Percentiles rank a stretch among this genome's conserved stretches.
These are phyloP conservation scores for Galeopsomyia nigrocyanea DNA, from an alignment of 2,888 invertebrate genomes.

Conservation along the genomic window DNA sequence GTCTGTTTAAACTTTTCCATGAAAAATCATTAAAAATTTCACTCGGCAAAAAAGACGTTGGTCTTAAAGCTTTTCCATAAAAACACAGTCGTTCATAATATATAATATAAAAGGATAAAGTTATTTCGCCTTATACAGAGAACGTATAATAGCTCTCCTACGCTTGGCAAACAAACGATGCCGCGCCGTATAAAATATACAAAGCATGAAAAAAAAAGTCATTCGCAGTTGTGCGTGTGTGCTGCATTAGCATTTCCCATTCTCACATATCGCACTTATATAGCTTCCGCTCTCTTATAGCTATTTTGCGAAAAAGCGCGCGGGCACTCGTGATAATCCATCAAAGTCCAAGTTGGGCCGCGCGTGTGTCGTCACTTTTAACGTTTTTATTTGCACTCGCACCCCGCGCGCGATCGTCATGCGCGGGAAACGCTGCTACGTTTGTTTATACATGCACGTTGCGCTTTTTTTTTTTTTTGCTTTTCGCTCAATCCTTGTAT, in stretches of 20 bases:
- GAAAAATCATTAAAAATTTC: too few relatives aligned
- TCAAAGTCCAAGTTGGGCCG: slow-evolving; percentile 26
- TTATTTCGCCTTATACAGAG: slow-evolving; percentile 8
- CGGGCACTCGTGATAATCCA: slow-evolving; percentile 21
- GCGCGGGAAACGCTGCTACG: not conserved
- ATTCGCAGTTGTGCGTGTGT: too few relatives aligned
- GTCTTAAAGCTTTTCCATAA: too few relatives aligned
- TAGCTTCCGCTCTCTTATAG: slow-evolving; percentile 11
- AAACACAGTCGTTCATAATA: slow-evolving; percentile 10
- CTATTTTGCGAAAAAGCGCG: not conserved
- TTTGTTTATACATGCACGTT: not conserved
- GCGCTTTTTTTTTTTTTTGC: not conserved
- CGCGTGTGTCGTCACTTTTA: not conserved
- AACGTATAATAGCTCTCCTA: too few relatives aligned
- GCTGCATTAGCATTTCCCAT: not conserved
- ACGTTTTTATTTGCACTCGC: slow-evolving; percentile 22
- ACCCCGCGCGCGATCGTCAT: too few relatives aligned
- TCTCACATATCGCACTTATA: slow-evolving; percentile 28
- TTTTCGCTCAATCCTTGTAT: too few relatives aligned
- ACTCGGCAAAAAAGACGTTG: too few relatives aligned
- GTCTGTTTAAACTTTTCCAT: too few relatives aligned
- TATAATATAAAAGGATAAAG: slow-evolving; percentile 20
- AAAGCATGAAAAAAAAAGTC: too few relatives aligned
- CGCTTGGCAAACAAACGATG: too few relatives aligned
- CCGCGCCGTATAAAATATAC: too few relatives aligned